Conservation (phyloP, 2,888 invertebrate species). For the Polia nebulosa region DNA sequence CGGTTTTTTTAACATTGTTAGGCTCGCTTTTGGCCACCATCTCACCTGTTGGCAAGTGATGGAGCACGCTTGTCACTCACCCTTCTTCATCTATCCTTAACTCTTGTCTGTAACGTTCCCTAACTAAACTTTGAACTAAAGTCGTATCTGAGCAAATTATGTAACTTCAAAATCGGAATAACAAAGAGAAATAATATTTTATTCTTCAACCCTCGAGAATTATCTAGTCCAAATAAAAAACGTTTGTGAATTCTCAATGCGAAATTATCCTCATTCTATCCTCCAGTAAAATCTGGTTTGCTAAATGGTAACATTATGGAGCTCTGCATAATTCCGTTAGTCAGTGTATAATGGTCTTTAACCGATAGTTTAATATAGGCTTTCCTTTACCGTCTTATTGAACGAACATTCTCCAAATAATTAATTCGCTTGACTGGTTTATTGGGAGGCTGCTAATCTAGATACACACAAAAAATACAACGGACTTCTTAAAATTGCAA, state of each 20-base stretch:
- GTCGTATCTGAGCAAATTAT: not conserved
- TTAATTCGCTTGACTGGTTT: conserved; percentile 9
- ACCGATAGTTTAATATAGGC: conserved; percentile 22
- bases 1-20: too few species aligned
- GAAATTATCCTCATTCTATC: conserved; percentile 48
- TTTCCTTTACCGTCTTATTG: conserved; percentile 6
- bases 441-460: not conserved
- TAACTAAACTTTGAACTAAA: not conserved
- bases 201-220: conserved; percentile 37
- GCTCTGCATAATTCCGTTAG: conserved; percentile 55
- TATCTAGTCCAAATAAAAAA: conserved; percentile 52
- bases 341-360: conserved; percentile 26
- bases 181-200: conserved; percentile 46
- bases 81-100: too few species aligned
- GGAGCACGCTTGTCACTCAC: too few species aligned
- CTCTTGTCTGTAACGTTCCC: not conserved
- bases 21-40: too few species aligned
- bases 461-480: not conserved
- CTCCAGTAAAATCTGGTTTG: conserved; percentile 44
- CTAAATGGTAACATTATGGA: conserved; percentile 47
- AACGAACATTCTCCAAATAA: not conserved
- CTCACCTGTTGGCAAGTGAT: too few species aligned
- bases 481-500: too few species aligned
- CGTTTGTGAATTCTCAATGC: conserved; percentile 40
- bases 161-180: conserved; percentile 30